Evolutionary conservation across 2,888 invertebrate species (phyloP).

Genomic region (Eustalomyia histrio): DNA sequence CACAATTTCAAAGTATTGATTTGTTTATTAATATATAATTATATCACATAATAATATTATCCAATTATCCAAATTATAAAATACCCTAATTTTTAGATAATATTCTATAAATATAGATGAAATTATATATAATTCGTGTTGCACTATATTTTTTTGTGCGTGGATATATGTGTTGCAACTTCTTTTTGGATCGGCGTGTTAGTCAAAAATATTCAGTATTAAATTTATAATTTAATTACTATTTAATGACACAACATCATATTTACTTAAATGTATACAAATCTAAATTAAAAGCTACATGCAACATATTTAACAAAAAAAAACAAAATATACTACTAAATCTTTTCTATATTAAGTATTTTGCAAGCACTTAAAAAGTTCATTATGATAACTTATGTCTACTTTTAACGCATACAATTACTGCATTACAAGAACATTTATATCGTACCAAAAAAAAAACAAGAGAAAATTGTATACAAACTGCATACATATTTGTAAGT

Average conservation of each 20-base stretch:
- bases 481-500: not conserved
- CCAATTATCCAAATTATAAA: too few relatives aligned
- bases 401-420: constrained; percentile 62
- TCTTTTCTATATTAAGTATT: constrained; percentile 58
- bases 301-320: not conserved
- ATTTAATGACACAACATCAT: constrained; percentile 31
- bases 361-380: constrained; percentile 63
- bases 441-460: constrained; percentile 6
- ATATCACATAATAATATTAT: too few relatives aligned
- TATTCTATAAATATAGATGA: too few relatives aligned
- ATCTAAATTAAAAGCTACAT: constrained; percentile 2
- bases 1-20: too few relatives aligned
- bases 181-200: too few relatives aligned
- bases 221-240: constrained; percentile 27
- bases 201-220: too few relatives aligned
- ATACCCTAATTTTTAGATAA: too few relatives aligned
- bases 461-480: not conserved
- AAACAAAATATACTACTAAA: constrained; percentile 9
- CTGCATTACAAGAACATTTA: constrained; percentile 39
- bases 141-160: too few relatives aligned
- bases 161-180: too few relatives aligned
- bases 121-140: too few relatives aligned
- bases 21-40: too few relatives aligned
- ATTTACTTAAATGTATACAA: constrained; percentile 13
- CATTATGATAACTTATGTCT: constrained; percentile 63